These are phyloP conservation scores for Ophion ventricosus DNA, from an alignment of 2,888 invertebrate species.

Conservation along the genomic window DNA sequence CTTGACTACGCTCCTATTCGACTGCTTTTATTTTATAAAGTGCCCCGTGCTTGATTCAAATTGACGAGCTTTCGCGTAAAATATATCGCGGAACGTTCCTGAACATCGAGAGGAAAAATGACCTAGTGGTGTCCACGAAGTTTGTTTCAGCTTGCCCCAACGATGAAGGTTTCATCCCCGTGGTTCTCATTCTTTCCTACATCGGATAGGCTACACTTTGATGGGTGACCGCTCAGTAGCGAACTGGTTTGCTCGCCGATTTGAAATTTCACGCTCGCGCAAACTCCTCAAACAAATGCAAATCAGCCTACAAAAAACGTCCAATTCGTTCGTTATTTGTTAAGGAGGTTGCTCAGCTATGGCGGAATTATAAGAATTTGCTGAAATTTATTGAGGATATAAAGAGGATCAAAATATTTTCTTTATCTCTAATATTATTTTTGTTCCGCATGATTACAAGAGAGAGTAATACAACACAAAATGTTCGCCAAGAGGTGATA, in stretches of 20 bases:
- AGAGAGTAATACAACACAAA: no score
- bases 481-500: no score
- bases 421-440: no score
- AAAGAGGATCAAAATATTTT: no score
- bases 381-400: no score
- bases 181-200: background rate
- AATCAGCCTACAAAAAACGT: no score
- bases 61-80: conserved; percentile 69
- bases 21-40: conserved; percentile 16
- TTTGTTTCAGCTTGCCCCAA: background rate
- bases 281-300: no score
- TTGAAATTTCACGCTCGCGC: no score
- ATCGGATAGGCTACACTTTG: background rate
- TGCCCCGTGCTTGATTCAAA: conserved; percentile 64
- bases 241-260: background rate
- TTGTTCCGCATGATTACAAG: no score
- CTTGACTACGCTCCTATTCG: conserved; percentile 56
- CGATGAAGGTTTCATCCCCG: background rate
- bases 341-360: no score
- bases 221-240: background rate
- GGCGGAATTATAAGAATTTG: no score
- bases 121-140: background rate
- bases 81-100: conserved; percentile 52
- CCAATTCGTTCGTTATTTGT: no score
- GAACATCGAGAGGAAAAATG: background rate